Conservation (phyloP, 1,140 invertebrate genomes). For the Bombus ignitus region DNA sequence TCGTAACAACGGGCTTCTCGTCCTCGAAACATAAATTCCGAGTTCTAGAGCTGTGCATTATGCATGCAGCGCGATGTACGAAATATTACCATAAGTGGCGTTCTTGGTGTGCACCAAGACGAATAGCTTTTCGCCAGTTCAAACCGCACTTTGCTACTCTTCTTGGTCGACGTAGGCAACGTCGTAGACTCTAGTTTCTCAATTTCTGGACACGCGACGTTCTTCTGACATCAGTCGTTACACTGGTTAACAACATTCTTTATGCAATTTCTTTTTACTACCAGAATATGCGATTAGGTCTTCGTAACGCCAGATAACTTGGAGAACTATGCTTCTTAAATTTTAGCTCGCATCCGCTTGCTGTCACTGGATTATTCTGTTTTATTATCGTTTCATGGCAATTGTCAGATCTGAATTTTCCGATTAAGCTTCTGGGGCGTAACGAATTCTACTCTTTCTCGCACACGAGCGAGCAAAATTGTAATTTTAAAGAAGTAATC, state of each 20-base stretch:
- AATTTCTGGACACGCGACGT: background rate
- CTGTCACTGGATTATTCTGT: background rate
- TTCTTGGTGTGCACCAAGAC: conserved; percentile 11
- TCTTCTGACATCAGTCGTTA: background rate
- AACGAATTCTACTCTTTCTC: no score
- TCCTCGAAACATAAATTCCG: conserved; percentile 54
- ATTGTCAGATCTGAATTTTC: no score
- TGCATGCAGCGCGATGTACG: conserved; percentile 57
- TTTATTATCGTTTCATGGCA: no score
- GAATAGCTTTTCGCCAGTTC: conserved; percentile 33
- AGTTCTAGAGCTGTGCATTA: conserved; percentile 55
- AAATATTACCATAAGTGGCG: conserved; percentile 65
- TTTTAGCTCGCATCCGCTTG: background rate
- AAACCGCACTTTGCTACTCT: background rate
- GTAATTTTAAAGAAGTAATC: no score
- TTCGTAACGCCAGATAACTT: no score
- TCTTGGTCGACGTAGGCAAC: background rate
- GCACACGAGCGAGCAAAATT: no score
- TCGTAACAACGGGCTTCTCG: conserved; percentile 37
- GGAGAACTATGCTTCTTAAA: background rate
- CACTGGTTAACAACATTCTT: background rate
- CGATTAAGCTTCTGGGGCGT: no score
- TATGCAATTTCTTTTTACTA: background rate
- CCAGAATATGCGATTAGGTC: background rate
- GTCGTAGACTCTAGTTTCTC: background rate